Conservation (phyloP, 2,797 vertebrate species). For the Macropodus opercularis region DNA sequence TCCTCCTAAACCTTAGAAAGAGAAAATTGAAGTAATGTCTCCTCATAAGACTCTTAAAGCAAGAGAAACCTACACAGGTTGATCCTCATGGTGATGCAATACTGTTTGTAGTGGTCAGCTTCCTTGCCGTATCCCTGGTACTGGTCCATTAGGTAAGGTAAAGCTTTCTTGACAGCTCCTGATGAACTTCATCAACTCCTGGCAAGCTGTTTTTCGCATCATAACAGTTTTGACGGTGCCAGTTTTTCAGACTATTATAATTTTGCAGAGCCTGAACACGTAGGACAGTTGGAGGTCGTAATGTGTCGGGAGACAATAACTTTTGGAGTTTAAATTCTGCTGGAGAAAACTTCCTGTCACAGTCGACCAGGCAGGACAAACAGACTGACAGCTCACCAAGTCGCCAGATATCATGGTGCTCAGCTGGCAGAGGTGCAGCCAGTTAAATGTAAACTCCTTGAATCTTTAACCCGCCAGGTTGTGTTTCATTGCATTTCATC, state of each 20-base stretch:
- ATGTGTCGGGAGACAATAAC: conserved; percentile 38
- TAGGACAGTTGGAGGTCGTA: conserved; percentile 46
- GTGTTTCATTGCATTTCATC: conserved; percentile 59
- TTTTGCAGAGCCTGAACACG: conserved; percentile 36
- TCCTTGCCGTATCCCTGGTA: conserved; percentile 38
- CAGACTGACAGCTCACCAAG: conserved; percentile 36
- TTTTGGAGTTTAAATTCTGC: conserved; percentile 40
- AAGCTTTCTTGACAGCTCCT: conserved; percentile 27
- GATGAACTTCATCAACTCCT: conserved; percentile 41
- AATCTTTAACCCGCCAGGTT: conserved; percentile 47
- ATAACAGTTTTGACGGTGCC: conserved; percentile 31
- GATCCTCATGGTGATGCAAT: neutral
- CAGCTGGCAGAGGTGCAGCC: conserved; percentile 19
- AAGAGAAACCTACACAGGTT: conserved; percentile 15
- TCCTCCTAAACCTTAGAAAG: conserved; percentile 3
- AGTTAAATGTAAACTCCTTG: conserved; percentile 38
- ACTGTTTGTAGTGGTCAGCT: conserved; percentile 18
- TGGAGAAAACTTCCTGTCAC: conserved; percentile 24
- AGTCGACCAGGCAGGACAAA: conserved; percentile 27
- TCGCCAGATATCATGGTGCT: conserved; percentile 38
- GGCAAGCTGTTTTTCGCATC: conserved; percentile 55
- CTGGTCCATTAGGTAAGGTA: conserved; percentile 30
- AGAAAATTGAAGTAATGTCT: neutral
- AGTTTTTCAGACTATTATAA: conserved; percentile 52
- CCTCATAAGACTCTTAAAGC: neutral